Base-by-base conservation (phyloP, 1,140 invertebrate species). In the Mactra quadrangularis region DNA sequence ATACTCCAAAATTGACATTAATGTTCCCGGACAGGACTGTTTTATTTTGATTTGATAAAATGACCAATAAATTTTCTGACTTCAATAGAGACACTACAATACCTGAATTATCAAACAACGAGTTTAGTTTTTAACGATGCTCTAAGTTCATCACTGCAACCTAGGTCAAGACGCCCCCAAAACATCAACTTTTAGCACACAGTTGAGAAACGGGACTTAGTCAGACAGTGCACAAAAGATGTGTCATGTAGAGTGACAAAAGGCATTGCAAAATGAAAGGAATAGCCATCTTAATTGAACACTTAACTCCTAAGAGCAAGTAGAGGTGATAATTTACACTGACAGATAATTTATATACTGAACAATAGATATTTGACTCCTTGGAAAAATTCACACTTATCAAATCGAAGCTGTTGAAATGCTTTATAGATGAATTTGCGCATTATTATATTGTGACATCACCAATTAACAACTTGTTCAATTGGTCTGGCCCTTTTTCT, bases 41-140 rank as follows among this genome's bases (percentile, higher is more conserved):
- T 55, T 59, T 45, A 74, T 74, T 53, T 74, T 59, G 35, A 74
- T 74, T 74, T 74, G 71, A 57, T 59, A 47, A 57, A 74, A 74
- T 74, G 71, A 53, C 38, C 71, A 74, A 74, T 74, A 57, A 74
- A 41, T 74, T 74, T 74, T 57, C 53, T 38, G 29, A 74, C 71
- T 55, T 57, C 25, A 74, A 53, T 59, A 31, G 38, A 50, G 33
- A 41, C 53, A 35, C 41, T n/a, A 74, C 71, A 59, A 59, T 29
- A 31, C 27, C 57, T 41, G 25, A 27, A 59, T 59, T 33, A 57
- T 74, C 53, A 59, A 74, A 59, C 53, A n/a, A 9, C 17, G 31
- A 74, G 38, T 74, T 47, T 35, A 41, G 31, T 47, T 41, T 68
- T 50, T n/a, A 68, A 68, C 47, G 33, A 25, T 47, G 25, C 45